These are phyloP conservation scores for Lissocephala sabroskyi DNA, from an alignment of 2,888 invertebrate species.

Conservation along the genomic window DNA sequence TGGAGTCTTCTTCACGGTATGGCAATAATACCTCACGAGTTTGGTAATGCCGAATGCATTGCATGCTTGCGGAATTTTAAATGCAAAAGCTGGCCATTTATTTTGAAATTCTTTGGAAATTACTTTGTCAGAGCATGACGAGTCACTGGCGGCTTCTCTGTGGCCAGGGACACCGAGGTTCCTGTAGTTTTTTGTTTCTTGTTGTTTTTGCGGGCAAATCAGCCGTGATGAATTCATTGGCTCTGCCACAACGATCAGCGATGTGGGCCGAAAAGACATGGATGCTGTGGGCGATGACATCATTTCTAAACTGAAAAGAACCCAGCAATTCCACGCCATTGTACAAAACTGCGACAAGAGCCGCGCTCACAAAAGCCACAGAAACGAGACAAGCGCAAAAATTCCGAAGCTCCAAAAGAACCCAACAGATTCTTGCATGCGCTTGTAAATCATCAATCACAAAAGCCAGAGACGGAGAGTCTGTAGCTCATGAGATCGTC, in stretches of 20 bases:
- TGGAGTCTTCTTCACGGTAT: too few relatives aligned
- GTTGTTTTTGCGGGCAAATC: slow-evolving; percentile 11
- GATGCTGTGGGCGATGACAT: slow-evolving; percentile 49
- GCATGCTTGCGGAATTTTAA: slow-evolving; percentile 24
- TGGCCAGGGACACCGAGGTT: too few relatives aligned
- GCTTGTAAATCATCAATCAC: slow-evolving; percentile 56
- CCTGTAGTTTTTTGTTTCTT: slow-evolving; percentile 17
- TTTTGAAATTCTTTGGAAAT: slow-evolving; percentile 18
- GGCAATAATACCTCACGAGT: slow-evolving; percentile 14
- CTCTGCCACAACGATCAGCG: slow-evolving; percentile 23
- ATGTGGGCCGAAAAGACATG: slow-evolving; percentile 41
- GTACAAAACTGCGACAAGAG: slow-evolving; percentile 10
- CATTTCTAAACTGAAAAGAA: slow-evolving; percentile 45
- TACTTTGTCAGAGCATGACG: not conserved
- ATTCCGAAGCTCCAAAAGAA: not conserved
- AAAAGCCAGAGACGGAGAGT: slow-evolving; percentile 7
- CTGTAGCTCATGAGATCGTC: too few relatives aligned
- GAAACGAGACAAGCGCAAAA: slow-evolving; percentile 6
- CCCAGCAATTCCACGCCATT: slow-evolving; percentile 7
- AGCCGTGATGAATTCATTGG: slow-evolving; percentile 17
- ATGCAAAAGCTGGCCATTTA: slow-evolving; percentile 13
- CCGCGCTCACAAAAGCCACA: slow-evolving; percentile 19
- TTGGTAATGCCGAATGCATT: slow-evolving; percentile 8
- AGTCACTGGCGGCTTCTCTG: not conserved
- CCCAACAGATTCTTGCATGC: slow-evolving; percentile 11